A percentile compares a stretch with the other conserved stretches of the same genome.
These are phyloP conservation scores for Danio kyathit DNA, from an alignment of 2,797 vertebrate genomes.

Conservation along the genomic window DNA sequence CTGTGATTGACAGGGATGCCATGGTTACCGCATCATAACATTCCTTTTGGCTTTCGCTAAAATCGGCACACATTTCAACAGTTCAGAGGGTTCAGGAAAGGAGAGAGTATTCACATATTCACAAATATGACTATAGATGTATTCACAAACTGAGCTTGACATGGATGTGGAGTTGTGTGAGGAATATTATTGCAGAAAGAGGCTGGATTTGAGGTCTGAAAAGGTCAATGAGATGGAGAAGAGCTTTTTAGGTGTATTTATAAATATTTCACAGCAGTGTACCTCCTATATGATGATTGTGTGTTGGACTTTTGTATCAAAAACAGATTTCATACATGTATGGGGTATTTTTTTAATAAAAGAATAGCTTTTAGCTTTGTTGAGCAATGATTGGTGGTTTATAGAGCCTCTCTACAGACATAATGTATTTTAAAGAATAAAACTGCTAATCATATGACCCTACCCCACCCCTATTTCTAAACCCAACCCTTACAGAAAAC, in stretches of 20 bases:
- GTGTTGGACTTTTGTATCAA: background rate
- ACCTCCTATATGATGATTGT: background rate
- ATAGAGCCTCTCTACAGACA: no score
- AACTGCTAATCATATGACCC: no score
- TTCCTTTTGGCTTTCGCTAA: background rate
- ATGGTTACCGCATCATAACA: slow-evolving; percentile 28
- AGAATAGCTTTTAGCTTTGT: no score
- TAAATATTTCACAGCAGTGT: background rate
- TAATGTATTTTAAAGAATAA: no score
- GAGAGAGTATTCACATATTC: background rate
- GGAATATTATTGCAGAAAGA: background rate
- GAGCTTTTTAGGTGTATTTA: background rate
- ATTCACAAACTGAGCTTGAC: background rate
- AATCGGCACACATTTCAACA: background rate
- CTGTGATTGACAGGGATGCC: slow-evolving; percentile 25
- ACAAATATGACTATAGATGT: background rate
- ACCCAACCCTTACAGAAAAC: no score
- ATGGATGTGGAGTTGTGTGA: background rate
- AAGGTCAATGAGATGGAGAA: background rate
- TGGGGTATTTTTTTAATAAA: no score
- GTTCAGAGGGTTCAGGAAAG: background rate
- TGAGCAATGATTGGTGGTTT: no score
- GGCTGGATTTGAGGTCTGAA: background rate
- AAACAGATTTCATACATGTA: no score
- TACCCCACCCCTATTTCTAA: no score